Percentiles rank a stretch among this genome's conserved stretches.
Conservation (phyloP, 1,140 invertebrate genomes). For the Notospermus geniculatus region DNA sequence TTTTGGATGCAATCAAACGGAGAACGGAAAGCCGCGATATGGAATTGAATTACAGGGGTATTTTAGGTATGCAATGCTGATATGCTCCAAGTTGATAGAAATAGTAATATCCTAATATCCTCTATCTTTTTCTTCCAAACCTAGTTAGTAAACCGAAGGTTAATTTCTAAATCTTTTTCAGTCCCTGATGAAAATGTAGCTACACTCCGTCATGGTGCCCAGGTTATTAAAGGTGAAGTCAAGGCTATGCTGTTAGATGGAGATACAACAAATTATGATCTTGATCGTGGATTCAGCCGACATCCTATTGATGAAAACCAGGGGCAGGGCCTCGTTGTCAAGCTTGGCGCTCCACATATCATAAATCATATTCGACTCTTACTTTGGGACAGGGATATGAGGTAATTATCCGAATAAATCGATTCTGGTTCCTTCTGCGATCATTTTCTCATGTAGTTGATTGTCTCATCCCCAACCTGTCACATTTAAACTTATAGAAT, state of each 20-base stretch:
- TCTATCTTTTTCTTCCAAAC: too few relatives aligned
- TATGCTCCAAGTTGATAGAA: too few relatives aligned
- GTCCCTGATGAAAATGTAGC: constrained; percentile 91
- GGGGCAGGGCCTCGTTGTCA: constrained; percentile 71
- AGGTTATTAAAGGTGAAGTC: constrained; percentile 69
- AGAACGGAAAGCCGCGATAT: constrained; percentile 72
- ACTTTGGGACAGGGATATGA: constrained; percentile 89
- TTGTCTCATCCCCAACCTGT: too few relatives aligned
- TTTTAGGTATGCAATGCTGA: constrained; percentile 52
- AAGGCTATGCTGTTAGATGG: constrained; percentile 82
- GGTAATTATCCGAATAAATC: constrained; percentile 58
- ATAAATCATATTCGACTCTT: constrained; percentile 91
- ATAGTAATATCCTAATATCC: too few relatives aligned
- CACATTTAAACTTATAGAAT: too few relatives aligned
- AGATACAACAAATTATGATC: constrained; percentile 81
- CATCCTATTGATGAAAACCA: constrained; percentile 84
- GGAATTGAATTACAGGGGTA: constrained; percentile 73
- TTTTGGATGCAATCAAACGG: constrained; percentile 90
- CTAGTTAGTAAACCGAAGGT: too few relatives aligned
- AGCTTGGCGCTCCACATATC: constrained; percentile 82
- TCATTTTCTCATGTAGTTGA: not conserved
- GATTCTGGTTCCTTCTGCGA: not conserved
- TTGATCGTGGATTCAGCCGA: constrained; percentile 88
- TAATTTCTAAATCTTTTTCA: too few relatives aligned
- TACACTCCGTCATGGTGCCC: constrained; percentile 70